Base-by-base conservation (phyloP, 1,140 invertebrate species). In the Cylas formicarius region DNA sequence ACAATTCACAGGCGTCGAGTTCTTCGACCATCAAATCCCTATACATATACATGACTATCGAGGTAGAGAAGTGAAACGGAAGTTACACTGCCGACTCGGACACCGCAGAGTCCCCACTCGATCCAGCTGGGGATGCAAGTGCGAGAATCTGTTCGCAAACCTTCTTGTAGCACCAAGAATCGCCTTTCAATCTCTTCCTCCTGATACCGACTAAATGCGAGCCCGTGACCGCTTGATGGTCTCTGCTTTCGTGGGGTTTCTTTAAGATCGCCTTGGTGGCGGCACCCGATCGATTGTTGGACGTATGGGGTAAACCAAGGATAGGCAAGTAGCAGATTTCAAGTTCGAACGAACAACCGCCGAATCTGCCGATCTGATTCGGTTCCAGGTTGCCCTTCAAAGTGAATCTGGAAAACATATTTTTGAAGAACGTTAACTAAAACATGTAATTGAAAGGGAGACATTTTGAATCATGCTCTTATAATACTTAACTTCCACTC, bases 101-200 rank as follows among this genome's bases (percentile, higher is more conserved):
- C 10, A 36, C 5, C 22, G 24, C 27, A 4, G 17, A 33, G 14
- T 28, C 17, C 13, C 7, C 0, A 34, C 13, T 39, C n/a, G n/a
- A n/a, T n/a, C n/a, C n/a, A n/a, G n/a, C 66, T n/a, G 66, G 64
- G 14, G 67, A 63, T 23, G 76, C 75, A 40, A 81, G 63, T 26
- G 71, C 73, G 19, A 91, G 68, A 22, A 90, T 76, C 66, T 90
- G 79, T 66, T 91, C 86, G 58, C 85, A 88, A n/a, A 89, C 74
- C 44, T 75, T 78, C 62, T 90, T 90, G 60, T 91, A 91, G 40
- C 82, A 78, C 85, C 87, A 90, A 2, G 81, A 77, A 61, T 90
- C 83, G 2, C 88, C 88, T 61, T 84, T 84, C 1, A 90, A 71
- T 40, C 87, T 65, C 58, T 88, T 90, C 24, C 87, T 71, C 48